Conservation (phyloP, 2,113 vertebrate genomes). For the Lophura nycthemera region DNA sequence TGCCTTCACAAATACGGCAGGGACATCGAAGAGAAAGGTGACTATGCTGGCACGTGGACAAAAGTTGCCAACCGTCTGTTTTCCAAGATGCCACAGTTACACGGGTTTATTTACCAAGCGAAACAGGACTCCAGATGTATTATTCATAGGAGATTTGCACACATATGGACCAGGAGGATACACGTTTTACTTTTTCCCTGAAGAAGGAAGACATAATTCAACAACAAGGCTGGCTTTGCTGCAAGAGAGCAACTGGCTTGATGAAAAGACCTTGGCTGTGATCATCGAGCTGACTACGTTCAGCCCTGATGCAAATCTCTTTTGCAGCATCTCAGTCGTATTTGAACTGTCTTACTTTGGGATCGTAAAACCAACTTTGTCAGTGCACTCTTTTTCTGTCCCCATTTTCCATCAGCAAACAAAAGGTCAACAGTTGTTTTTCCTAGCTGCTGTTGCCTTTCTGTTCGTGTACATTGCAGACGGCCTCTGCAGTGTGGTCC, state of each 20-base stretch:
- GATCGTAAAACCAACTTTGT: conserved; percentile 45
- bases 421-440: conserved; percentile 13
- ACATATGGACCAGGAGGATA: conserved; percentile 71
- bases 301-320: conserved; percentile 53
- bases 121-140: no score
- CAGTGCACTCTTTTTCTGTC: conserved; percentile 59
- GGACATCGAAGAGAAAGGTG: conserved; percentile 28
- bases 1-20: conserved; percentile 58
- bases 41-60: conserved; percentile 56
- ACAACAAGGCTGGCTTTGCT: conserved; percentile 42
- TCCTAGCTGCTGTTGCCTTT: conserved; percentile 10
- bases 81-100: background rate
- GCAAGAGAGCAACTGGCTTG: conserved; percentile 63
- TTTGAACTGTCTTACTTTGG: conserved; percentile 72
- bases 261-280: conserved; percentile 74
- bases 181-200: conserved; percentile 67
- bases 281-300: conserved; percentile 71
- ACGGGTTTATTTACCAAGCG: conserved; percentile 64
- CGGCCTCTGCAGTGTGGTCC: background rate
- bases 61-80: background rate
- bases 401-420: conserved; percentile 22
- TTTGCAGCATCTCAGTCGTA: conserved; percentile 68
- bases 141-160: conserved; percentile 45
- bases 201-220: conserved; percentile 52
- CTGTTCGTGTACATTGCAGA: conserved; percentile 11